These are phyloP conservation scores for Scomberomorus guttatus DNA, from an alignment of 2,797 vertebrate species.

Conservation along the genomic window DNA sequence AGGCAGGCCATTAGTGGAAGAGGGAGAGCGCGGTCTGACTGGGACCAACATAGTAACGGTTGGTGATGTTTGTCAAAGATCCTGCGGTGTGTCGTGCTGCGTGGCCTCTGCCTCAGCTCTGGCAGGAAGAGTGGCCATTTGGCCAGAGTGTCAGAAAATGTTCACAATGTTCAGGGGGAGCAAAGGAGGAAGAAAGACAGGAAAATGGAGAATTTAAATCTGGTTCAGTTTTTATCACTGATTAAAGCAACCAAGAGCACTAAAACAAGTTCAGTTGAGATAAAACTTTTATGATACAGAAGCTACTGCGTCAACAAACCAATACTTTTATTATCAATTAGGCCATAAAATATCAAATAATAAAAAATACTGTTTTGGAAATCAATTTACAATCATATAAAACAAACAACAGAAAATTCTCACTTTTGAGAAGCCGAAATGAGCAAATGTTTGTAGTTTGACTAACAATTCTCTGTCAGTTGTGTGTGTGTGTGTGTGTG, in stretches of 20 bases:
- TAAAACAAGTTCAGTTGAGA: too few species aligned
- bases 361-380: too few species aligned
- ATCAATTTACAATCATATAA: neutral
- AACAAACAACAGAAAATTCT: too few species aligned
- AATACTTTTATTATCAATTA: neutral
- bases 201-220: neutral
- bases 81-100: neutral
- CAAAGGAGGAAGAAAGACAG: neutral
- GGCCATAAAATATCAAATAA: neutral
- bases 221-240: too few species aligned
- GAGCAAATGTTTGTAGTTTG: neutral
- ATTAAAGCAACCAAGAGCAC: too few species aligned
- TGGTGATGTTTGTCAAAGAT: constrained; percentile 29
- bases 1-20: constrained; percentile 7
- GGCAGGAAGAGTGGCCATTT: constrained; percentile 1
- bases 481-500: too few species aligned
- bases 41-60: constrained; percentile 19
- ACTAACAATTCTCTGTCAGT: too few species aligned
- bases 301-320: too few species aligned
- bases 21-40: constrained; percentile 2
- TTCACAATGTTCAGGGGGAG: neutral
- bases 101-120: neutral
- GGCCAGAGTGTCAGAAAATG: constrained; percentile 23
- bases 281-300: too few species aligned
- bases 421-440: neutral